These are phyloP conservation scores for Tonatia bakeri DNA, from an alignment of 2,113 vertebrate species.

Conservation along the genomic window DNA sequence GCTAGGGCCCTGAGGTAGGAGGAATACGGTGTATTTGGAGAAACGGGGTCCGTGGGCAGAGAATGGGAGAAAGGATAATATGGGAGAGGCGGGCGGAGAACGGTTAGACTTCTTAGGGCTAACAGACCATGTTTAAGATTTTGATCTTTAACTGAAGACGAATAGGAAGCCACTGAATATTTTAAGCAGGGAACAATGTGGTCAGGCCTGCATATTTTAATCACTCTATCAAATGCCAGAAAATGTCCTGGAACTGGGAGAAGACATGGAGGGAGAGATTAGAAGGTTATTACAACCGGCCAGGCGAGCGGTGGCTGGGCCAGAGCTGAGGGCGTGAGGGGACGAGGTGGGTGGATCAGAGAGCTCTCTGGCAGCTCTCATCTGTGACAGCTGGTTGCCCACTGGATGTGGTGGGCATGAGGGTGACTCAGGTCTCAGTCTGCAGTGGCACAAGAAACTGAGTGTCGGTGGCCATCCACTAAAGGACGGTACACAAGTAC, in stretches of 20 bases:
- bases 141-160: not conserved
- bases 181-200: not conserved
- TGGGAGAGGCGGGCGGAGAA: not conserved
- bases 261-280: not conserved
- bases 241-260: not conserved
- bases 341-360: not conserved
- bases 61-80: not conserved
- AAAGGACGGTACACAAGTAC: not conserved
- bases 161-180: not conserved
- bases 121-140: not conserved
- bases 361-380: not conserved
- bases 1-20: not conserved
- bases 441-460: not conserved
- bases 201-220: not conserved
- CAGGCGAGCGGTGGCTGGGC: not conserved
- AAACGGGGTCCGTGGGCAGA: not conserved
- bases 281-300: not conserved
- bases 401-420: not conserved
- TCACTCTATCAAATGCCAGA: not conserved
- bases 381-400: not conserved
- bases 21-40: not conserved
- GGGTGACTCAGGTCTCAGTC: not conserved
- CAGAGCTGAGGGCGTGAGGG: not conserved
- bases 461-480: not conserved
- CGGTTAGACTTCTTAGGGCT: not conserved